phyloP scores from a whole-genome alignment of 2,888 invertebrate genomes.

The Lobophora halterata region DNA sequence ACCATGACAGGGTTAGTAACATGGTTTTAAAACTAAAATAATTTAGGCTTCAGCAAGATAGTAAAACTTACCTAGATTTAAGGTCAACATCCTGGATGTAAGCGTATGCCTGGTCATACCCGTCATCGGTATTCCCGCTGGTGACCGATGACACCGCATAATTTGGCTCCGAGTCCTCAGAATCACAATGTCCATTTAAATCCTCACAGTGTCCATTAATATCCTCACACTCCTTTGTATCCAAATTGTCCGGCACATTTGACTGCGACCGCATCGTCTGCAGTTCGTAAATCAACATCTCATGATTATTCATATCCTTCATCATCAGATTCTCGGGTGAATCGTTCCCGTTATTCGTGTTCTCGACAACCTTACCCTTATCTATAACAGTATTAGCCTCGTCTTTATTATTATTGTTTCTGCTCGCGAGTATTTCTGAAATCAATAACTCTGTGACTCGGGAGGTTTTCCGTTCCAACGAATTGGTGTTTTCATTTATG shows the following conservation, averaged over 20 bases:
- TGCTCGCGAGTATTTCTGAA: constrained; percentile 75
- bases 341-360: constrained; percentile 51
- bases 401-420: constrained; percentile 72
- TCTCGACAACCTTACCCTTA: constrained; percentile 65
- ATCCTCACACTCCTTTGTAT: constrained; percentile 44
- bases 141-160: constrained; percentile 65
- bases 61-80: constrained; percentile 66
- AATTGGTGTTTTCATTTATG: constrained; percentile 62
- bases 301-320: constrained; percentile 82
- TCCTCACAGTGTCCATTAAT: constrained; percentile 51
- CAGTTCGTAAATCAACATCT: constrained; percentile 85
- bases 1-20: constrained; percentile 31
- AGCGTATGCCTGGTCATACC: constrained; percentile 66
- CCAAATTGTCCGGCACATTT: constrained; percentile 56
- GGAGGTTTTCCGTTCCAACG: constrained; percentile 72
- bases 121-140: constrained; percentile 64
- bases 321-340: constrained; percentile 56
- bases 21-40: constrained; percentile 40
- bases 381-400: constrained; percentile 72
- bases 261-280: constrained; percentile 83
- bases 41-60: too few relatives aligned
- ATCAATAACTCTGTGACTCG: constrained; percentile 75
- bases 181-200: constrained; percentile 59
- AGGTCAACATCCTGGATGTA: constrained; percentile 73
- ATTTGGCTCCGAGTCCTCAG: constrained; percentile 66